phyloP scores from a whole-genome alignment of 2,888 invertebrate genomes.

The Drosophila recens region DNA sequence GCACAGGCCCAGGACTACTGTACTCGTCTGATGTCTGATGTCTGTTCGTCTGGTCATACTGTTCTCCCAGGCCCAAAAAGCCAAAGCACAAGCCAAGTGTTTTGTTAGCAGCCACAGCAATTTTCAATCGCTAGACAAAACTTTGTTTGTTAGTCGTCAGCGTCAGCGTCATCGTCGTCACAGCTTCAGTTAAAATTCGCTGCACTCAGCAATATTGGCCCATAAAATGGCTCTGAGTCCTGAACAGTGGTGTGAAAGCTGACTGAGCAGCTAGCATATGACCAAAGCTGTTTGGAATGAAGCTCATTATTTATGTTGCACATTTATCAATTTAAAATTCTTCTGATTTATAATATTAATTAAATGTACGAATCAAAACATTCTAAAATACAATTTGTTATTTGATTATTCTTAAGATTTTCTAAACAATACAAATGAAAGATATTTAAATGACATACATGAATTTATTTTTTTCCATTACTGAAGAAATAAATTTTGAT shows the following conservation, averaged over 20 bases:
- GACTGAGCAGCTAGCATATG: not conserved
- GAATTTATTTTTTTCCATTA: no score
- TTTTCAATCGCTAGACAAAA: conserved; percentile 79
- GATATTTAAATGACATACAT: no score
- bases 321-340: not conserved
- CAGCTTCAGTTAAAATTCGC: conserved; percentile 59
- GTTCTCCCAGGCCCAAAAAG: not conserved
- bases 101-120: conserved; percentile 77
- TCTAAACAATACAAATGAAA: no score
- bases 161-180: conserved; percentile 24
- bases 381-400: no score
- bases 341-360: not conserved
- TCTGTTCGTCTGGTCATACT: conserved; percentile 31
- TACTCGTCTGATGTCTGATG: conserved; percentile 9
- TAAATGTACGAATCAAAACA: no score
- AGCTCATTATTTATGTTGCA: no score
- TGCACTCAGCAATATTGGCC: conserved; percentile 70
- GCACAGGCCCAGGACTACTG: conserved; percentile 38
- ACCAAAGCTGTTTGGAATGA: no score
- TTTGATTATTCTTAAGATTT: no score
- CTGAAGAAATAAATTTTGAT: no score
- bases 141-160: conserved; percentile 70
- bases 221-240: conserved; percentile 34
- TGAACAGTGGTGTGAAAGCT: conserved; percentile 30
- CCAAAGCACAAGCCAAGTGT: conserved; percentile 58